Evolutionary conservation across 2,797 vertebrate genomes (phyloP).

Genomic region (Melanotaenia nigrans): DNA sequence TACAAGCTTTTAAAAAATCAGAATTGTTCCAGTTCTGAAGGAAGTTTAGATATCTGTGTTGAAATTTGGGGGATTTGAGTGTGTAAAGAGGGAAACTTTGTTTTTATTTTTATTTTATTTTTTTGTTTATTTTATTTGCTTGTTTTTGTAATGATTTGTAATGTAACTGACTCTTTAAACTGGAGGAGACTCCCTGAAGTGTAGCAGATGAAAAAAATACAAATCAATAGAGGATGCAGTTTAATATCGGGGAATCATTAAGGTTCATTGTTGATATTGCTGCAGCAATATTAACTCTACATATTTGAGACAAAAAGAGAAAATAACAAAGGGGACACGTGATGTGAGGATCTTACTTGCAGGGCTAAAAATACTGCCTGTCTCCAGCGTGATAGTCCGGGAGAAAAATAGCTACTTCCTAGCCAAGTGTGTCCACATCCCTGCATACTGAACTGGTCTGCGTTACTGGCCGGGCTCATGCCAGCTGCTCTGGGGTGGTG

Average conservation of each 20-base stretch:
- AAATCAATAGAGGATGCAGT: not conserved
- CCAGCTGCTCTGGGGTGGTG: slow-evolving; percentile 26
- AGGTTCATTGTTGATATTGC: not conserved
- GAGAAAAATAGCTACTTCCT: slow-evolving; percentile 57
- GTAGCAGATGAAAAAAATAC: not conserved
- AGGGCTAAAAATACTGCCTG: slow-evolving; percentile 70
- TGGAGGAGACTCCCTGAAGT: not conserved
- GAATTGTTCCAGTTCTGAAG: not conserved
- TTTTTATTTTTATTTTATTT: not conserved
- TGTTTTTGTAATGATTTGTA: not conserved
- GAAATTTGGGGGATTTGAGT: not conserved
- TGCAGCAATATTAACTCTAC: slow-evolving; percentile 5
- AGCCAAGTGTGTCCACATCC: slow-evolving; percentile 43
- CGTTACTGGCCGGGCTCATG: slow-evolving; percentile 36
- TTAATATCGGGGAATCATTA: not conserved
- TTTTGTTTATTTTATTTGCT: not conserved
- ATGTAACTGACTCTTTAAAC: not conserved
- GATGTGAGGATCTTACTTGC: slow-evolving; percentile 49
- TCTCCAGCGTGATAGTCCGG: slow-evolving; percentile 54
- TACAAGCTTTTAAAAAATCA: not conserved
- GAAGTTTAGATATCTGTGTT: not conserved
- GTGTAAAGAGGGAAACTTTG: not conserved
- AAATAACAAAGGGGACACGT: slow-evolving; percentile 37
- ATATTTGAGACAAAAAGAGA: slow-evolving; percentile 36
- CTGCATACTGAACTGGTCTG: slow-evolving; percentile 39